Evolutionary conservation across 1,140 invertebrate genomes (phyloP).

Genomic region (Conus betulinus): DNA sequence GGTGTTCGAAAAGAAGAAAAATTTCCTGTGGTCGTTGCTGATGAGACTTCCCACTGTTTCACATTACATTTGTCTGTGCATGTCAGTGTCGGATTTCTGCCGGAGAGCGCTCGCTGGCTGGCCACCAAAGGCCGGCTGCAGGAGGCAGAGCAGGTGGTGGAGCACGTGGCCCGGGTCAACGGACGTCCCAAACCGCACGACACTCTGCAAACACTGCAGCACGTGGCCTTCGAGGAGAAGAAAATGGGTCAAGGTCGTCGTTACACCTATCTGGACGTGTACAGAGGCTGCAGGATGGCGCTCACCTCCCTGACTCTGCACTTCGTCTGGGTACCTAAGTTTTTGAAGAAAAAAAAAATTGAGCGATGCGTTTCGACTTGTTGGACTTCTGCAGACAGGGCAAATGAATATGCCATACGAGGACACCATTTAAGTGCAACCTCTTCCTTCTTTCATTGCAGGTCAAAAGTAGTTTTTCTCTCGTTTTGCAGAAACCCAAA

Average conservation of each 20-base stretch:
- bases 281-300: slow-evolving; percentile 29
- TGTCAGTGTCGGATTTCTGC: slow-evolving; percentile 44
- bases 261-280: slow-evolving; percentile 47
- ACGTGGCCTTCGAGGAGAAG: slow-evolving; percentile 32
- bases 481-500: too few species aligned
- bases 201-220: slow-evolving; percentile 6
- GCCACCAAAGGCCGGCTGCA: slow-evolving; percentile 50
- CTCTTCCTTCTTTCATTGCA: too few species aligned
- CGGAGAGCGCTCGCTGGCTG: slow-evolving; percentile 61
- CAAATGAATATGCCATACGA: too few species aligned
- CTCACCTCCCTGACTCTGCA: slow-evolving; percentile 16
- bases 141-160: slow-evolving; percentile 55
- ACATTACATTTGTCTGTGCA: not conserved
- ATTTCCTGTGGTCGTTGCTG: too few species aligned
- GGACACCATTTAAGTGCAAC: too few species aligned
- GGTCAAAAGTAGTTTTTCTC: too few species aligned
- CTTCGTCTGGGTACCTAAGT: slow-evolving; percentile 34
- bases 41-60: too few species aligned
- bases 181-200: slow-evolving; percentile 25
- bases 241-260: slow-evolving; percentile 6
- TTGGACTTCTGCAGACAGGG: too few species aligned
- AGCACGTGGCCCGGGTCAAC: slow-evolving; percentile 49
- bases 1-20: too few species aligned
- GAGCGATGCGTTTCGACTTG: too few species aligned
- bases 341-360: too few species aligned